Base-by-base conservation (phyloP, 2,888 invertebrate species). In the Catocala nupta region DNA sequence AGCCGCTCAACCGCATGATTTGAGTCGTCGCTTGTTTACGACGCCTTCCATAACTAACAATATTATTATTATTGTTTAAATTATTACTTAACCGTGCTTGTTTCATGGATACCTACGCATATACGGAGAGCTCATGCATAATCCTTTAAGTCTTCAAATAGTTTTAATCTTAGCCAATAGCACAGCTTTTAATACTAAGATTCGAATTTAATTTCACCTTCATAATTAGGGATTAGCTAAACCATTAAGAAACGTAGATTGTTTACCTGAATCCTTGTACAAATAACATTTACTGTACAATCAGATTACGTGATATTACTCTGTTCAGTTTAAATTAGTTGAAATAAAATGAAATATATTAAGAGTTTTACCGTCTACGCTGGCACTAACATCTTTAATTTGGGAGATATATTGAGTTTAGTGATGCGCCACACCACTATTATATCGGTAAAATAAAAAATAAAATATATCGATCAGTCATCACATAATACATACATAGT, bases 371-470 rank as follows among this genome's bases (percentile, higher is more conserved):
- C 53, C 47, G 53, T 47, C 50, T 25, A 51, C 16, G 48, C 39
- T 10, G 50, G 63, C n/a, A 63, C 56, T 68, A 58, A 55, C 57
- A 65, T 67, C 67, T 75, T 77, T 75, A 77, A 75, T 77, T 71
- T 71, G 54, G 57, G n/a, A 62, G 63, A 66, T 66, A 71, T 71
- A 53, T 64, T 25, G 49, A 13, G 33, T 55, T 25, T 69, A 75
- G 75, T 65, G 75, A 67, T 62, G 77, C 1, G 53, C 59, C 54
- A n/a, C 10, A 11, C 25, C 25, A 25, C 25, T 25, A 3, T 25
- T 25, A 25, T 25, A 1, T 44, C 12, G 4, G n/a, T n/a, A 44
- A 44, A 44, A 5, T 11, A 11, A 5, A 44, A 44, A 44, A 44
- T 5, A 5, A 44, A 16, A 16, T 1, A 16, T 16, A 16, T 16